Evolutionary conservation across 2,888 invertebrate species (phyloP), one percentile per base, ranked within the genome.

Genomic region (Volucella inflata): DNA sequence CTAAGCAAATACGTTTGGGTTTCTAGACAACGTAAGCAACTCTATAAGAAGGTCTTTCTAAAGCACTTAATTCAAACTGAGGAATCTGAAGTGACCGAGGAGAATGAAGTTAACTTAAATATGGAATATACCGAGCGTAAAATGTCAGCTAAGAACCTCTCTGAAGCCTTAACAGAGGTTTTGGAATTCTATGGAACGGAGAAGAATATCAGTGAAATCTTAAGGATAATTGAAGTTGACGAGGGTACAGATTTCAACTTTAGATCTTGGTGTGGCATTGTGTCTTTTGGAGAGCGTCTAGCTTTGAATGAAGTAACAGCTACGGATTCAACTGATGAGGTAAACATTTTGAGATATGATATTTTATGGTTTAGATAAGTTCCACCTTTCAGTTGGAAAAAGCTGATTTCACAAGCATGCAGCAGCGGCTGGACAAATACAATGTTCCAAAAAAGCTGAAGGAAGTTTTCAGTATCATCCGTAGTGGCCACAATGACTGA

Each of bases 191-290:
- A 92, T 87, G 92, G 91, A 42, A 92, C 90, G 0, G 89, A 89
- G n/a, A 44, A 88, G 12, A 91, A 91, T 87, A 91, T 92, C 2
- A 74, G 87, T 1, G 88, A 89, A 60, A 89, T 92, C 2, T 84
- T 90, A 0, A 78, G 87, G 1, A 72, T 90, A n/a, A 75, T 92
- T 21, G 88, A 88, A 4, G 88, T 91, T 36, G 88, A 89, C 8
- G 21, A 88, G 6, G 50, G 38, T 11, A 68, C 88, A 71, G 89
- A 95, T 55, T 79, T 91, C 40, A 94, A 95, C 89, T 97, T 96
- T 90, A 94, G 96, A 21, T 94, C 94, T 0, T 97, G 96, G 95
- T 96, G 96, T 89, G 96, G 97, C 0, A 91, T 97, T 46, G 95
- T 96, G 87, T 96, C 96, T 0, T 93, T 96, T 70, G 95, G 95